Conservation (phyloP, 2,888 invertebrate genomes). For the Amblyteles armatorius region DNA sequence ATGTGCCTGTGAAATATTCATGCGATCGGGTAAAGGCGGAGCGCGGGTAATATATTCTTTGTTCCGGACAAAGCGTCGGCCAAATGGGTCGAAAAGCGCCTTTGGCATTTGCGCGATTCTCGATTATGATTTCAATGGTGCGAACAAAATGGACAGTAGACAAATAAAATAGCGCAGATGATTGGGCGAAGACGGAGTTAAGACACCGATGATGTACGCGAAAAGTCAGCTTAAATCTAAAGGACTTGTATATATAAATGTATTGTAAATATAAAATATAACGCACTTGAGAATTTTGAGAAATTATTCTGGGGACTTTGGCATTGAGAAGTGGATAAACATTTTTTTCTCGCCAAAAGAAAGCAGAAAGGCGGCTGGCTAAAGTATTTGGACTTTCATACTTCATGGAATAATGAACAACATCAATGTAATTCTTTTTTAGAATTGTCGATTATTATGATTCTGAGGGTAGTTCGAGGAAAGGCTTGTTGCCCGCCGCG, state of each 20-base stretch:
- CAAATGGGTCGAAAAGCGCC: background rate
- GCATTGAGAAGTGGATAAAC: background rate
- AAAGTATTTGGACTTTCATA: background rate
- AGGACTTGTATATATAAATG: too few relatives aligned
- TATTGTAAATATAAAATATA: too few relatives aligned
- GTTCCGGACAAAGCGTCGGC: background rate
- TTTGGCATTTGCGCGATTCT: background rate
- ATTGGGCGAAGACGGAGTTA: background rate
- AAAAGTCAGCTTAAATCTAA: background rate
- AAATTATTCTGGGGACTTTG: background rate
- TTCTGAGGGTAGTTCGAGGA: background rate
- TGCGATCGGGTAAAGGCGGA: slow-evolving; percentile 16
- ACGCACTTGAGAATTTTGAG: background rate
- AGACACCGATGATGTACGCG: background rate
- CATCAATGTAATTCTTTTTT: background rate
- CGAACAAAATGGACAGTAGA: background rate
- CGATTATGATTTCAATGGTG: background rate
- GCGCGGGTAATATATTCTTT: slow-evolving; percentile 1
- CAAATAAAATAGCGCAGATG: background rate
- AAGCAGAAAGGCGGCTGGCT: background rate
- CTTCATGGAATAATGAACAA: background rate
- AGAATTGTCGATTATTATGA: background rate
- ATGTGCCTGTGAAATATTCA: background rate
- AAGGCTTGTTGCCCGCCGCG: slow-evolving; percentile 28
- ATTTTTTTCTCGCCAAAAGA: background rate